Evolutionary conservation across 2,113 vertebrate species (phyloP), one percentile per base, ranked within the genome.

Genomic region (Lucifuga dentata): DNA sequence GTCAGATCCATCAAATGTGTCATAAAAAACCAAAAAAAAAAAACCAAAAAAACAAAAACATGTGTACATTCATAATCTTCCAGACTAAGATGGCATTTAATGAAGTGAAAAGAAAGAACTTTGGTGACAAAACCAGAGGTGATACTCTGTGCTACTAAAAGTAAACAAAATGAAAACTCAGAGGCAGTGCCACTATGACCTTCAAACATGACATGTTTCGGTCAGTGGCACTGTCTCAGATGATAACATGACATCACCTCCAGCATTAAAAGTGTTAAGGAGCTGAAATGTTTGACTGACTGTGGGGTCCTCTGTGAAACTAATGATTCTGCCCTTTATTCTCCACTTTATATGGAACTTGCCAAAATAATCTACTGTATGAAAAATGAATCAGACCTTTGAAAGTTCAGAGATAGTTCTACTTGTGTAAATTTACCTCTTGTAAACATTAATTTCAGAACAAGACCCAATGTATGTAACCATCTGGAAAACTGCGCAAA

Each of bases 131-230:
- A 62, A 49, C n/a, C n/a, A 44, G 5, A 50, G 53, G 51, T 73
- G 26, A 29, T 29, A 29, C 7, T 29, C 26, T 29, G 7, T 29
- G 7, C 26, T 29, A 7, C 26, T 29, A 29, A 29, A 29, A 29
- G 26, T 7, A 29, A 29, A 3, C 26, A 7, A 29, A 29, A 7
- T 7, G 7, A 29, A 3, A 3, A 7, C 26, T 5, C 26, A 71
- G 36, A 52, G 15, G 17, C 45, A 32, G 57, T 53, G 43, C 32
- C 75, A 38, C 53, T 29, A 48, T 75, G 71, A 72, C 63, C 58
- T 43, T 65, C 16, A 56, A 59, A 74, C 69, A 73, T 48, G 49
- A 68, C 66, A 57, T 71, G 51, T 49, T 19, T 32, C 59, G 43
- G 55, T 65, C 65, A 68, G 61, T 62, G 11, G 20, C 67, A 32